Evolutionary conservation across 1,140 invertebrate species (phyloP).

Genomic region (Camponotus pennsylvanicus): DNA sequence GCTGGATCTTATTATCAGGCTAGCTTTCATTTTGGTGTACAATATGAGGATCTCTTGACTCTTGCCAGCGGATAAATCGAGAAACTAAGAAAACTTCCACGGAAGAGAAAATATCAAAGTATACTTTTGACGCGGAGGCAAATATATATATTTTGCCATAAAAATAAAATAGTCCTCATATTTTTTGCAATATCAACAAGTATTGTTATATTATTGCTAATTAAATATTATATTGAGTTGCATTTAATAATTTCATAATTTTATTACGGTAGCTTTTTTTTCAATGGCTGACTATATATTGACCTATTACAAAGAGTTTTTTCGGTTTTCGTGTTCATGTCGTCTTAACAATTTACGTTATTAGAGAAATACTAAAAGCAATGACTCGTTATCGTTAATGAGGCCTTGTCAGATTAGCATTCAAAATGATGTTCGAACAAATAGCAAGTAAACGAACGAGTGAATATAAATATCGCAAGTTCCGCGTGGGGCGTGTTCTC

Average conservation of each 20-base stretch:
- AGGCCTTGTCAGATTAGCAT: background rate
- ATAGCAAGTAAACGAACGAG: conserved; percentile 33
- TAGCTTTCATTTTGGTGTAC: conserved; percentile 81
- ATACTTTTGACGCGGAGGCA: background rate
- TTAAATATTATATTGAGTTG: background rate
- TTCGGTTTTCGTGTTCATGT: background rate
- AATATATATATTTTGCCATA: background rate
- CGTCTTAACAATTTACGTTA: background rate
- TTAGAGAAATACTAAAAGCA: background rate
- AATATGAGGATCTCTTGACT: conserved; percentile 17
- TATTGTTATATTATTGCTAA: background rate
- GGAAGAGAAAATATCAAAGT: background rate
- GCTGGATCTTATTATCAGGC: conserved; percentile 85
- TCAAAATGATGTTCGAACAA: conserved; percentile 16
- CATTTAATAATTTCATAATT: background rate
- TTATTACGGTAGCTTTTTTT: background rate
- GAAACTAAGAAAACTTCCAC: background rate
- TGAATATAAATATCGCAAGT: conserved; percentile 49
- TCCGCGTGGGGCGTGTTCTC: conserved; percentile 61
- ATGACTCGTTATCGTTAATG: background rate
- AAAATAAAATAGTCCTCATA: background rate
- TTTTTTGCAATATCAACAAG: background rate
- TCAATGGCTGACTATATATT: background rate
- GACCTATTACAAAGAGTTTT: background rate
- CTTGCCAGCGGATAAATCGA: background rate